Percentiles rank a stretch among this genome's conserved stretches.
Conservation (phyloP, 1,140 invertebrate genomes). For the Halyomorpha halys region DNA sequence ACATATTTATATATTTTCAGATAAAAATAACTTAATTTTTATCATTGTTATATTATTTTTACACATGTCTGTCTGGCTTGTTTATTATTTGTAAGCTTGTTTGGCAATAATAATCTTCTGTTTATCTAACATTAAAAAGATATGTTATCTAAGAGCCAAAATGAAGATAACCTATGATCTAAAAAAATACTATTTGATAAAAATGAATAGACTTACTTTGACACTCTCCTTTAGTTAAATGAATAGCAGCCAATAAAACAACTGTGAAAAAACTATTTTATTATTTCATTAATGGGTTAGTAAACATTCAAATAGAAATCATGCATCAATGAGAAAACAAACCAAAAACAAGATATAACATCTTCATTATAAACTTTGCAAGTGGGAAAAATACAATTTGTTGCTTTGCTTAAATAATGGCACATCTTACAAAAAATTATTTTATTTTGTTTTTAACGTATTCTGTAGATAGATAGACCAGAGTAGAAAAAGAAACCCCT, state of each 20-base stretch:
- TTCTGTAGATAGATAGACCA: no score
- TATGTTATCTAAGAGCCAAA: neutral
- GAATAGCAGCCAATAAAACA: slow-evolving; percentile 40
- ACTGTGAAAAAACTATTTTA: slow-evolving; percentile 33
- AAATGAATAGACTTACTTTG: slow-evolving; percentile 40
- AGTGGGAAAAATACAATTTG: neutral
- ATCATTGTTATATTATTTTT: neutral
- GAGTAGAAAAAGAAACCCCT: no score
- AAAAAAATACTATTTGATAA: slow-evolving; percentile 1
- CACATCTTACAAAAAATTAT: no score
- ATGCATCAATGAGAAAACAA: neutral
- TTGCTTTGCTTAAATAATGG: no score
- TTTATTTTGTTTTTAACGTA: no score
- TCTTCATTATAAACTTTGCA: neutral
- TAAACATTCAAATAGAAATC: neutral
- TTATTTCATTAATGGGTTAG: neutral
- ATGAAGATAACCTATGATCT: slow-evolving; percentile 3
- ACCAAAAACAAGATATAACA: neutral
- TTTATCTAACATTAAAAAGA: neutral
- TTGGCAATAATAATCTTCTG: neutral
- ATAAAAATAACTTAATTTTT: neutral
- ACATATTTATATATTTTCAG: neutral
- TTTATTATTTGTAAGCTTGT: no score
- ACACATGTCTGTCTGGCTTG: neutral
- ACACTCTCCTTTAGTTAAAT: slow-evolving; percentile 41